Percentiles rank a stretch among this genome's conserved stretches.
Conservation (phyloP, 2,797 vertebrate species). For the Hemitrygon akajei region DNA sequence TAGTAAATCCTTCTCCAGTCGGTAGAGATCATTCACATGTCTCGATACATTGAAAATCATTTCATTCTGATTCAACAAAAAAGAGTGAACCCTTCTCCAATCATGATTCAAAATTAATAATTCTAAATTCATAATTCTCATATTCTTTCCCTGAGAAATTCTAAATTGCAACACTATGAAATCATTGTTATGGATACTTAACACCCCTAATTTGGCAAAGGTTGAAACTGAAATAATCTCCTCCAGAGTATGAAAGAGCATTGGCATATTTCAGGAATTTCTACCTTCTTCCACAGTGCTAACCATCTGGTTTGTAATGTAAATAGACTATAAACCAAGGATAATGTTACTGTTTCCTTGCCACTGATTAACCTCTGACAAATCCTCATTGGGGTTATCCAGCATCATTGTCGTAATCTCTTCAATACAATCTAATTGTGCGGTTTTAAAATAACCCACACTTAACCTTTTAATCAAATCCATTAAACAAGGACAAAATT, state of each 20-base stretch:
- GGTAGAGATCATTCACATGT: not conserved
- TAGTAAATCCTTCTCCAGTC: not conserved
- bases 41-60: not conserved
- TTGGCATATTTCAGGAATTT: not conserved
- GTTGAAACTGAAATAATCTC: not conserved
- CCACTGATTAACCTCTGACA: not conserved
- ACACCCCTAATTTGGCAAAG: not conserved
- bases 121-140: not conserved
- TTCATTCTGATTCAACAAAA: not conserved
- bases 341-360: not conserved
- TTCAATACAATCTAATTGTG: not conserved
- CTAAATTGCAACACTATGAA: not conserved
- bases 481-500: not conserved
- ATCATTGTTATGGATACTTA: not conserved
- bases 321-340: not conserved
- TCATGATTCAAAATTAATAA: not conserved
- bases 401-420: not conserved
- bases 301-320: not conserved
- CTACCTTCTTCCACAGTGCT: not conserved
- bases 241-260: not conserved
- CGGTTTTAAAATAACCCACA: not conserved
- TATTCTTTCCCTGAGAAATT: not conserved
- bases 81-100: not conserved
- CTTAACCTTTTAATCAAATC: not conserved
- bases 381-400: not conserved